A percentile compares a stretch with the other conserved stretches of the same genome.
Evolutionary conservation across 2,888 invertebrate genomes (phyloP).

Genomic region (Drosophila leonis): DNA sequence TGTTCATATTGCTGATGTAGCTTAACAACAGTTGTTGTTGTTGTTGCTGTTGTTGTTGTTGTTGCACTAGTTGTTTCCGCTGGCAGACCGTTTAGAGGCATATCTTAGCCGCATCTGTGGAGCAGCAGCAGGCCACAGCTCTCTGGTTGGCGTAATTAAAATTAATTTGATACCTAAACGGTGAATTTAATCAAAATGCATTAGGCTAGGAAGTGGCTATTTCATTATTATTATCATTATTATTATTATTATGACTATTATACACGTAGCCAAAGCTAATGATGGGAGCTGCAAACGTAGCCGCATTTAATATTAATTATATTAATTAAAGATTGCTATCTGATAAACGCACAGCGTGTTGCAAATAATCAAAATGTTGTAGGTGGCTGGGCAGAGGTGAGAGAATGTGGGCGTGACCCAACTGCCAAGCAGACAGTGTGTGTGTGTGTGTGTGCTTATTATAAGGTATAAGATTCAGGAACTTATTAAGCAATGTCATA

Average conservation of each 20-base stretch:
- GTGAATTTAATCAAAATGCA: constrained; percentile 66
- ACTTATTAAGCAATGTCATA: neutral
- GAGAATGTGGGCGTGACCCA: constrained; percentile 36
- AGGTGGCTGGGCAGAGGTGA: constrained; percentile 7
- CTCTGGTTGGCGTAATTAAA: constrained; percentile 65
- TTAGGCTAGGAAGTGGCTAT: constrained; percentile 49
- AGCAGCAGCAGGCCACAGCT: constrained; percentile 14
- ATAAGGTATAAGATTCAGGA: neutral
- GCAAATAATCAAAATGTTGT: constrained; percentile 4
- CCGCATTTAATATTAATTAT: constrained; percentile 55
- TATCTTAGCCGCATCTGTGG: constrained; percentile 37
- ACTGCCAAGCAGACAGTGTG: neutral
- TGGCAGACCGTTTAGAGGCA: constrained; percentile 50
- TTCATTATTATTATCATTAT: constrained; percentile 17
- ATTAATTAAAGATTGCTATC: constrained; percentile 56
- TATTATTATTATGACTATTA: constrained; percentile 39
- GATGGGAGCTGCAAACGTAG: constrained; percentile 39
- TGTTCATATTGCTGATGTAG: constrained; percentile 22
- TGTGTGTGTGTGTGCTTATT: constrained; percentile 6
- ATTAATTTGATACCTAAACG: constrained; percentile 72
- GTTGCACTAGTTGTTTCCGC: constrained; percentile 61
- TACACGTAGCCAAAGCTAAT: constrained; percentile 47
- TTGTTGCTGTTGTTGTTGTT: constrained; percentile 29
- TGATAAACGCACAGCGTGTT: constrained; percentile 44
- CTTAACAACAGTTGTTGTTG: constrained; percentile 19